Evolutionary conservation across 2,797 vertebrate species (phyloP).

Genomic region (Erpetoichthys calabaricus): DNA sequence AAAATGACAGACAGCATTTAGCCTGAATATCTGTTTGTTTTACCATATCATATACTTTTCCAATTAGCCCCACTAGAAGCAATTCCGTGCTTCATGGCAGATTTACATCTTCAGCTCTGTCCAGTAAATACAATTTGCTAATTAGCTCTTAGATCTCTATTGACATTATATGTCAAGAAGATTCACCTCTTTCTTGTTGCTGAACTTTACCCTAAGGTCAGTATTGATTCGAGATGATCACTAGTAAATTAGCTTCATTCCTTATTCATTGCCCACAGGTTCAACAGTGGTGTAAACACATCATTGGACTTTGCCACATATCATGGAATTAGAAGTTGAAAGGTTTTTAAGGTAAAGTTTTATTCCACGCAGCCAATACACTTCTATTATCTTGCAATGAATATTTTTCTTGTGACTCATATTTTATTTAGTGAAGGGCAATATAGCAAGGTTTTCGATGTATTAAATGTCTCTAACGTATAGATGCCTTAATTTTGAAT

Average conservation of each 20-base stretch:
- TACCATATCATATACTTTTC: constrained; percentile 1
- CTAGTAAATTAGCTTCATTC: constrained; percentile 85
- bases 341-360: constrained; percentile 75
- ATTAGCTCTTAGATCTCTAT: constrained; percentile 48
- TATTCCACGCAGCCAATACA: no score
- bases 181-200: constrained; percentile 53
- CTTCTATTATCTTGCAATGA: no score
- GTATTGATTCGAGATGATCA: constrained; percentile 80
- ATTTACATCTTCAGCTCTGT: constrained; percentile 7
- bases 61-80: constrained; percentile 1
- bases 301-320: constrained; percentile 90
- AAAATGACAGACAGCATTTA: no score
- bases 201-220: constrained; percentile 47
- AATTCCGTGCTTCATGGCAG: neutral
- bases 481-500: no score
- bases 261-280: constrained; percentile 86
- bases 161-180: constrained; percentile 49
- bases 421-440: no score
- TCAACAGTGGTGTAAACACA: constrained; percentile 97
- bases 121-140: constrained; percentile 48
- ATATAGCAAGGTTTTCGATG: no score
- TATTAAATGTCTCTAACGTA: no score
- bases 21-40: neutral
- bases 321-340: constrained; percentile 95
- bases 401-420: no score